These are phyloP conservation scores for Drosophila longiperda DNA, from an alignment of 2,888 invertebrate species.

Conservation along the genomic window DNA sequence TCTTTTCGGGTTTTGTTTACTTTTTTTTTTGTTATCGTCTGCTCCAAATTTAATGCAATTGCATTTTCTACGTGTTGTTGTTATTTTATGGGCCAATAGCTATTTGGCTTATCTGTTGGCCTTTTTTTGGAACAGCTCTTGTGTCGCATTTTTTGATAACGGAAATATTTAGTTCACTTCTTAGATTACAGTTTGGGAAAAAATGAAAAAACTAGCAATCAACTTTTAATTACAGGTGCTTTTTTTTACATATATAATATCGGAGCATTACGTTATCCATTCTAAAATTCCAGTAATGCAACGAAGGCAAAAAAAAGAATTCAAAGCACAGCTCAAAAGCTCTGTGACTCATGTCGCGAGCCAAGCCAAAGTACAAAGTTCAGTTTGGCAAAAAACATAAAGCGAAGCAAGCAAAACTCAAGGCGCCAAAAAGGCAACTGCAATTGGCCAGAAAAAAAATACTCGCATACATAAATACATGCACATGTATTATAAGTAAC, in stretches of 20 bases:
- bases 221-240: conserved; percentile 30
- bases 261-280: conserved; percentile 3
- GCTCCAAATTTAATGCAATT: conserved; percentile 57
- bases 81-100: conserved; percentile 43
- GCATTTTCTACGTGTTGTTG: conserved; percentile 41
- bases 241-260: background rate
- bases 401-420: conserved; percentile 42
- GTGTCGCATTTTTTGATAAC: conserved; percentile 48
- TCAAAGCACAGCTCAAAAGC: conserved; percentile 28
- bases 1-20: conserved; percentile 43
- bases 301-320: background rate
- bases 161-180: conserved; percentile 21
- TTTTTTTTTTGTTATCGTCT: conserved; percentile 44
- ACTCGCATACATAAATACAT: background rate
- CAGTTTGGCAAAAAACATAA: conserved; percentile 41
- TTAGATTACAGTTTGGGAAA: conserved; percentile 31
- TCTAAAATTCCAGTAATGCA: conserved; percentile 5
- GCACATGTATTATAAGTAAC: conserved; percentile 12
- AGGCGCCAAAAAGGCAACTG: conserved; percentile 64
- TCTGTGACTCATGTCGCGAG: conserved; percentile 54
- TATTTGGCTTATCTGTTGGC: conserved; percentile 52
- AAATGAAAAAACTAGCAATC: conserved; percentile 12
- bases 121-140: conserved; percentile 26
- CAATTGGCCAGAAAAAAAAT: conserved; percentile 41
- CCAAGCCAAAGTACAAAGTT: conserved; percentile 64